phyloP scores from a whole-genome alignment of 2,797 vertebrate genomes.

The Spondyliosoma cantharus region DNA sequence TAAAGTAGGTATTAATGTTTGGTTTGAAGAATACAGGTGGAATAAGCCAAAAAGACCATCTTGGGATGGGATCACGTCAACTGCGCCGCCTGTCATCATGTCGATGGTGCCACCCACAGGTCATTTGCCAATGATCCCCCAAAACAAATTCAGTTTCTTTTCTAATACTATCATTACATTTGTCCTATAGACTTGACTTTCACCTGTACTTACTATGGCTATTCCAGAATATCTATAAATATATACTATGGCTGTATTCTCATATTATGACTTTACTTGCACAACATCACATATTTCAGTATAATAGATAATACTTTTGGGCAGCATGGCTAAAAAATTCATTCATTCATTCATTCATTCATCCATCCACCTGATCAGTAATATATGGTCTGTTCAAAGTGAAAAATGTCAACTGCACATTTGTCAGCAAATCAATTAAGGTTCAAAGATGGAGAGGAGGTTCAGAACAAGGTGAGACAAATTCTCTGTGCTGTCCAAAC shows the following conservation, averaged over 20 bases:
- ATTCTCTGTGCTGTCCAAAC: background rate
- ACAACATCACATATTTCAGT: background rate
- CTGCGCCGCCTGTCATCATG: too few relatives aligned
- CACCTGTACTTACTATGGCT: too few relatives aligned
- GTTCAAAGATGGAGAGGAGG: slow-evolving; percentile 28
- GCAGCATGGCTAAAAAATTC: background rate
- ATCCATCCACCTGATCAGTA: background rate
- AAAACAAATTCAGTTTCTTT: too few relatives aligned
- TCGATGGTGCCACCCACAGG: too few relatives aligned
- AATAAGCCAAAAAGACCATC: background rate
- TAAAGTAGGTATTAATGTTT: background rate
- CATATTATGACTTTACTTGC: background rate
- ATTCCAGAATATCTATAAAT: too few relatives aligned
- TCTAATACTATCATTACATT: too few relatives aligned
- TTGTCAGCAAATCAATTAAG: slow-evolving; percentile 2
- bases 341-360: background rate
- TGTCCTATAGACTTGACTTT: too few relatives aligned
- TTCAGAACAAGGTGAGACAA: slow-evolving; percentile 50
- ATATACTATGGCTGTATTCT: too few relatives aligned
- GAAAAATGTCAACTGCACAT: slow-evolving; percentile 9
- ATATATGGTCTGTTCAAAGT: background rate
- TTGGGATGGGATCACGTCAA: too few relatives aligned
- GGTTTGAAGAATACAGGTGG: background rate
- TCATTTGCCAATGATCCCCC: too few relatives aligned
- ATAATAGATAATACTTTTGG: background rate